Evolutionary conservation across 2,888 invertebrate species (phyloP), one percentile per base, ranked within the genome.

Genomic region (Elmis aenea): DNA sequence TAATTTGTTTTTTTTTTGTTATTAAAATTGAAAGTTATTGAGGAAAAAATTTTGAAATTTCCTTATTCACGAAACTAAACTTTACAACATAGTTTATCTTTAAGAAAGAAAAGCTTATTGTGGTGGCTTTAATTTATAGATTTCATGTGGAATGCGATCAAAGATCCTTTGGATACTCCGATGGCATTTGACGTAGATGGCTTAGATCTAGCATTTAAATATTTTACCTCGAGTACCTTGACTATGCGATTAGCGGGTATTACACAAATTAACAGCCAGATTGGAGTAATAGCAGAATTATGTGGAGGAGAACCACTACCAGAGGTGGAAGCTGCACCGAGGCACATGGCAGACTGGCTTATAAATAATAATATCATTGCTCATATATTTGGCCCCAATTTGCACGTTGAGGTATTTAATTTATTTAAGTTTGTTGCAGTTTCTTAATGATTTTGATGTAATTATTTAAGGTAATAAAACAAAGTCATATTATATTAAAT

Each of bases 381-480:
- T 54, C 92, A 94, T 63, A 81, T 95, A 39, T 95, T 94, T 71
- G 94, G 95, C n/a, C 95, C 95, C 15, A 95, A 95, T 72, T 74
- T 94, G 50, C 95, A 95, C 70, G 93, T 93, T 22, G 95, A 95
- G 79, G 87, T 87, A 60, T 55, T 45, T 41, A 36, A 21, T 35
- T 47, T 1, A 37, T 4, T 21, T n/a, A 14, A 16, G 3, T n/a
- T n/a, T n/a, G n/a, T n/a, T 14, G 16, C 26, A 25, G 21, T 26
- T 30, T 37, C 10, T 26, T 13, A 13, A 2, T 27, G n/a, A n/a
- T n/a, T n/a, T n/a, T n/a, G n/a, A n/a, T n/a, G n/a, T n/a, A n/a
- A 37, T 40, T 46, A 43, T 56, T 59, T 18, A 64, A 84, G 83
- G 81, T 92, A 8, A 91, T 95, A 44, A 95, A 95, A 64, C 94